Percentiles rank a stretch among this genome's conserved stretches.
phyloP scores from a whole-genome alignment of 2,797 vertebrate species.

The Aratinga solstitialis region DNA sequence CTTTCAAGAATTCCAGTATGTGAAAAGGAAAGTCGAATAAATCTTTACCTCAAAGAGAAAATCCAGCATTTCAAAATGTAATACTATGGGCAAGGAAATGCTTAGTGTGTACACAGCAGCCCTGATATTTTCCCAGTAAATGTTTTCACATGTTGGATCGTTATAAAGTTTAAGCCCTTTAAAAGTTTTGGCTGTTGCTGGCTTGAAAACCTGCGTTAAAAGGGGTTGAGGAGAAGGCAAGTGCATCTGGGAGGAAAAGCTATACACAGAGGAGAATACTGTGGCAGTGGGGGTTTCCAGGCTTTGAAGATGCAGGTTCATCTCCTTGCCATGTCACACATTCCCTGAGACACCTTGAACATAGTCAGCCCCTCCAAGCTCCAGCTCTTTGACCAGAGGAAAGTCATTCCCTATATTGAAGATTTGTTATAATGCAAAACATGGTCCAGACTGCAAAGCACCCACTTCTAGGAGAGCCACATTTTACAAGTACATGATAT shows the following conservation, averaged over 20 bases:
- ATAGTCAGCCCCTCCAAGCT: accelerated
- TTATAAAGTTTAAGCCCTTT: neutral
- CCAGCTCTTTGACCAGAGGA: neutral
- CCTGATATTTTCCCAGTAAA: neutral
- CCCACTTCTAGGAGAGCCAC: neutral
- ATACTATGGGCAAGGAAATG: neutral
- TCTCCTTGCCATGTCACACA: accelerated
- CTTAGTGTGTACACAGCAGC: neutral
- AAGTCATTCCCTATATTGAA: neutral
- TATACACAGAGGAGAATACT: neutral
- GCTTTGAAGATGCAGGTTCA: neutral
- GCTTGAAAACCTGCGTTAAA: neutral
- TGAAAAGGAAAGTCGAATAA: neutral
- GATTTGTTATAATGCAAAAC: neutral
- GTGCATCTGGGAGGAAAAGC: neutral
- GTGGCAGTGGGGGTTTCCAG: neutral
- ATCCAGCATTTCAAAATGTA: neutral
- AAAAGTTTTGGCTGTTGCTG: neutral
- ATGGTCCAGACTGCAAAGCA: neutral
- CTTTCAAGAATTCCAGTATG: neutral
- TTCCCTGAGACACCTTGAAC: too few species aligned
- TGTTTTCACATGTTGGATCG: neutral
- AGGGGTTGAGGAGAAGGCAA: neutral
- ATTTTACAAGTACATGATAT: neutral
- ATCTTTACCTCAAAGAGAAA: neutral